Conservation (phyloP, 2,888 invertebrate genomes). For the Chrysina gloriosa region DNA sequence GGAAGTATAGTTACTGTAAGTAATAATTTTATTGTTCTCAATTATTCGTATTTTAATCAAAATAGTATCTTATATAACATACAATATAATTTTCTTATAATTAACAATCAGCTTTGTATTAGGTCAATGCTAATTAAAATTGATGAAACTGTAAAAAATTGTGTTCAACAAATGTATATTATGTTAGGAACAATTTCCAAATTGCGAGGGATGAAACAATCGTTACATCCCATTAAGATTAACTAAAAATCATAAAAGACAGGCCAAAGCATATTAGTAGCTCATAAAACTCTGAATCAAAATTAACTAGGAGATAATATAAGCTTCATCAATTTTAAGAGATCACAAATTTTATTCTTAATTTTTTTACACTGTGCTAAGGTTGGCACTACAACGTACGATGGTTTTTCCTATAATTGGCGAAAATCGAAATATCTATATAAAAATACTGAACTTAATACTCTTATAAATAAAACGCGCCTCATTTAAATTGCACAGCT, state of each 20-base stretch:
- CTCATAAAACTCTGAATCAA: no score
- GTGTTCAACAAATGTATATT: neutral
- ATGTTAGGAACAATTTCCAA: no score
- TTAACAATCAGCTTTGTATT: constrained; percentile 30
- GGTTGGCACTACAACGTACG: constrained; percentile 15
- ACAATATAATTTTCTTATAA: constrained; percentile 36
- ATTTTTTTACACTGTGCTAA: constrained; percentile 16
- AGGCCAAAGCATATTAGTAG: no score
- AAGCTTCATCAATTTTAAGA: neutral
- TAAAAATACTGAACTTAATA: neutral
- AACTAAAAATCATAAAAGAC: no score
- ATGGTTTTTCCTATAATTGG: neutral
- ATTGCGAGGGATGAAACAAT: no score
- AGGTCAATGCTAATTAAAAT: constrained; percentile 22
- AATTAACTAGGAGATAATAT: no score
- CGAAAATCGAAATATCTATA: neutral
- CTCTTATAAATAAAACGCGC: constrained; percentile 8
- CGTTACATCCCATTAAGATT: no score
- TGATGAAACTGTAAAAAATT: constrained; percentile 8
- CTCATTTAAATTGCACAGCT: constrained; percentile 27
- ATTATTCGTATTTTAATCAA: constrained; percentile 24
- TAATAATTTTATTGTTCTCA: constrained; percentile 20
- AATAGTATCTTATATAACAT: constrained; percentile 34
- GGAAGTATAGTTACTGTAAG: neutral
- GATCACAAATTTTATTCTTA: constrained; percentile 4